Conservation (phyloP, 2,113 vertebrate genomes). For the Corythornis vintsioides region DNA sequence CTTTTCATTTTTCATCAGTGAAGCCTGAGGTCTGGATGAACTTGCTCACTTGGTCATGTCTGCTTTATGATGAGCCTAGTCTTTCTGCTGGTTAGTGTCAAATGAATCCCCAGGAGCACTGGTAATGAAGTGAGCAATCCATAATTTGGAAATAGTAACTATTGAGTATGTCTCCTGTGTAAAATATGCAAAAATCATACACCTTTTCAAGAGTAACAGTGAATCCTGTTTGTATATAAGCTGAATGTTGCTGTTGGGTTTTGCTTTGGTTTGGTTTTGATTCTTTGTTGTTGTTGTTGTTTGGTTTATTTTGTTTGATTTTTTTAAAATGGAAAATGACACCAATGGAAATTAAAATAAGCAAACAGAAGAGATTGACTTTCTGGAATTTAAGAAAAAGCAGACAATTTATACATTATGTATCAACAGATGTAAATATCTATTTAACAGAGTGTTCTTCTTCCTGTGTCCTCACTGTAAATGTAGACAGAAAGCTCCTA, state of each 20-base stretch:
- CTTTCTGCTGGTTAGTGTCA: not conserved
- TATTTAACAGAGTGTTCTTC: not conserved
- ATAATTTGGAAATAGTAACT: not conserved
- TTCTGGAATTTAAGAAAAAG: not conserved
- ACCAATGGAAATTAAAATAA: not conserved
- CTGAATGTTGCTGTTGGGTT: not conserved
- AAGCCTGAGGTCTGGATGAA: not conserved
- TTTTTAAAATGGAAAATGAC: not conserved
- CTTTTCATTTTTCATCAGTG: rapidly evolving
- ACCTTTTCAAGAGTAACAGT: not conserved
- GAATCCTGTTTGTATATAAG: not conserved
- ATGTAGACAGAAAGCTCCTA: not conserved
- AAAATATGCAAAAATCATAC: not conserved
- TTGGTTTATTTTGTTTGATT: not conserved
- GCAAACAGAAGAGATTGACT: not conserved
- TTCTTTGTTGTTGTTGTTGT: not conserved
- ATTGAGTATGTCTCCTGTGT: not conserved
- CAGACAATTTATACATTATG: not conserved
- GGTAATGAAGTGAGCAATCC: not conserved
- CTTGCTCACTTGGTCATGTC: not conserved
- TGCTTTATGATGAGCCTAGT: not conserved
- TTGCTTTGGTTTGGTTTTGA: not conserved
- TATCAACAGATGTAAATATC: not conserved
- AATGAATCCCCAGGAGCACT: not conserved
- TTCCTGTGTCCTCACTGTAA: not conserved